These are phyloP conservation scores for Amphipyra tragopoginis DNA, from an alignment of 2,888 invertebrate species.

Conservation along the genomic window DNA sequence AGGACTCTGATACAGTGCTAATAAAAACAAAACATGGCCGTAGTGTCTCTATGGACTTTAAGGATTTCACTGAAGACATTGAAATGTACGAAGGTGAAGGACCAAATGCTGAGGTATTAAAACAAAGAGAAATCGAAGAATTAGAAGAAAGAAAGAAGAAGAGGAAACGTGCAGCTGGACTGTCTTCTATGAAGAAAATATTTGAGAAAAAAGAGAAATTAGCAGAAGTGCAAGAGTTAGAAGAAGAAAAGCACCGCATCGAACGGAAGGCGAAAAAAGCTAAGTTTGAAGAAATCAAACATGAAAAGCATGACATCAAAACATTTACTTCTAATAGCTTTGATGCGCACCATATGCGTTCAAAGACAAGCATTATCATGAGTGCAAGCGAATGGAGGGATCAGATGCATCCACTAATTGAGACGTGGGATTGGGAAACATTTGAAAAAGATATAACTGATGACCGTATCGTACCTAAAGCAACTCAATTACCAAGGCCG, in stretches of 20 bases:
- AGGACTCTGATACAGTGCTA: conserved; percentile 93
- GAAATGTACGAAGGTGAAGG: conserved; percentile 93
- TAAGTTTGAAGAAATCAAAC: conserved; percentile 79
- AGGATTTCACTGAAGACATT: conserved; percentile 89
- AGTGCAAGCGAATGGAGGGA: conserved; percentile 90
- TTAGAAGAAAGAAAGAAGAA: conserved; percentile 88
- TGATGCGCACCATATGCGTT: conserved; percentile 86
- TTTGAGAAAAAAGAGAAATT: conserved; percentile 94
- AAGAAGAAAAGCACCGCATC: conserved; percentile 87
- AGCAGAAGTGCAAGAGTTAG: conserved; percentile 90
- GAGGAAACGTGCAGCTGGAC: conserved; percentile 91
- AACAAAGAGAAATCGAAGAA: conserved; percentile 90
- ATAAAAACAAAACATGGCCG: conserved; percentile 93
- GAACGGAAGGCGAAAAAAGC: conserved; percentile 81
- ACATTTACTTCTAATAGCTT: conserved; percentile 85
- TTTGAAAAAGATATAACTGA: conserved; percentile 90
- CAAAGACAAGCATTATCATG: conserved; percentile 87
- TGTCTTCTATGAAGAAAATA: conserved; percentile 92
- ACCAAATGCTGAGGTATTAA: conserved; percentile 91
- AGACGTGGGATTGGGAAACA: conserved; percentile 91
- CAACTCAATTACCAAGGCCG: conserved; percentile 84
- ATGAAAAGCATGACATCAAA: conserved; percentile 86
- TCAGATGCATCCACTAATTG: conserved; percentile 91
- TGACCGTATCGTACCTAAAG: conserved; percentile 85
- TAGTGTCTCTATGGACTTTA: conserved; percentile 93